A percentile compares a stretch with the other conserved stretches of the same genome.
These are phyloP conservation scores for Noctilio leporinus DNA, from an alignment of 2,113 vertebrate species.

Conservation along the genomic window DNA sequence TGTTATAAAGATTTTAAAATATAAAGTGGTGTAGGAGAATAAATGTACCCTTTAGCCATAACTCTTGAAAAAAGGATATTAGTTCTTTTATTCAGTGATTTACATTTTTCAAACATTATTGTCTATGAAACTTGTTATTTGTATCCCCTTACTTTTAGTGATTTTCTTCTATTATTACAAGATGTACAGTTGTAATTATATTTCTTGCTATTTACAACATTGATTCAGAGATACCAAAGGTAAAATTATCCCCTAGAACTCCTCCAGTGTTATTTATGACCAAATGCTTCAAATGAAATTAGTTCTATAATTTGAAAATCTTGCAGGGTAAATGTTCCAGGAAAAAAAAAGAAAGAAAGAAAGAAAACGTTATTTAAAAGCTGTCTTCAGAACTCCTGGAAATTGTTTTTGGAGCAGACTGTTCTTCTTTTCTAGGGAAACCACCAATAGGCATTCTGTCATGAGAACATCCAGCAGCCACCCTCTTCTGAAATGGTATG, in stretches of 20 bases:
- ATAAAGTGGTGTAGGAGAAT: not conserved
- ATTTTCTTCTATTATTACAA: not conserved
- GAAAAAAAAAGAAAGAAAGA: not conserved
- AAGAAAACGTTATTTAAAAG: not conserved
- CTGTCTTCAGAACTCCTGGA: slow-evolving; percentile 30
- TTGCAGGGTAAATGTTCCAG: not conserved
- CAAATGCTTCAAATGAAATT: slow-evolving; percentile 3
- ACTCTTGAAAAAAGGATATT: not conserved
- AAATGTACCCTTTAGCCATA: not conserved
- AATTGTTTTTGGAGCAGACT: not conserved
- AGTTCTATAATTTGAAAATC: not conserved
- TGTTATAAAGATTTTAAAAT: not conserved
- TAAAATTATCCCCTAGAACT: not conserved
- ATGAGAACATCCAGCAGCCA: not conserved
- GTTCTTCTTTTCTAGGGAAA: slow-evolving; percentile 44
- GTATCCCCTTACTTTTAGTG: not conserved
- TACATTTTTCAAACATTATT: not conserved
- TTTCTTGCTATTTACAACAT: not conserved
- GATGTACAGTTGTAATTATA: not conserved
- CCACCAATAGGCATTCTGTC: not conserved
- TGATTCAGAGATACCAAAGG: not conserved
- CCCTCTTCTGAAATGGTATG: not conserved
- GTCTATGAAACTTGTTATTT: not conserved
- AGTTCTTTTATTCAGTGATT: not conserved
- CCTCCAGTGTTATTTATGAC: not conserved